These are phyloP conservation scores for Plusia festucae DNA, from an alignment of 2,888 invertebrate species.

Conservation along the genomic window DNA sequence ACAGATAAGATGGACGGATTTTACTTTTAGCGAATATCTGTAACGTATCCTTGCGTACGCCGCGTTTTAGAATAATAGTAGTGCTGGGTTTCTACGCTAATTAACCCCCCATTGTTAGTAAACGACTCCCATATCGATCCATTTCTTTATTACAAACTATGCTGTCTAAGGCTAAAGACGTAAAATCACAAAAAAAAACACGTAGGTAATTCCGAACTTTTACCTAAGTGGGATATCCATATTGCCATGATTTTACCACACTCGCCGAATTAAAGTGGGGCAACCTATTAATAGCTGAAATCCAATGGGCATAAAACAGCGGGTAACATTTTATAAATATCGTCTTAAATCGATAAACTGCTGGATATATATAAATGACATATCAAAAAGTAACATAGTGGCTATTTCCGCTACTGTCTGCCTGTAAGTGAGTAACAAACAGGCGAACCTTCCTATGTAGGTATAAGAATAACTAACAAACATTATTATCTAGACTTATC, in stretches of 20 bases:
- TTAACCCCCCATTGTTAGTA: conserved; percentile 1
- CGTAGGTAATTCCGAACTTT: background rate
- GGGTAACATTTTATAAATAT: conserved; percentile 5
- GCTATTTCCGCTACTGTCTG: background rate
- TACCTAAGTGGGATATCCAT: background rate
- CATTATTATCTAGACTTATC: too few species aligned
- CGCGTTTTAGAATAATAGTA: background rate
- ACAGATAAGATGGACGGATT: too few species aligned
- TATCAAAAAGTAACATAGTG: background rate
- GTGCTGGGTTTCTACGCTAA: conserved; percentile 1
- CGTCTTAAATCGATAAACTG: conserved; percentile 3
- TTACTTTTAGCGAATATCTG: too few species aligned
- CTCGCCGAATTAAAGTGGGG: background rate
- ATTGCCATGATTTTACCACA: background rate
- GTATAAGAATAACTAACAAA: background rate
- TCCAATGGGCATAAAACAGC: background rate
- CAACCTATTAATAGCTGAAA: conserved; percentile 1
- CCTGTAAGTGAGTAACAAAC: background rate
- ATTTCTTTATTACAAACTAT: background rate
- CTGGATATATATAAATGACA: too few species aligned
- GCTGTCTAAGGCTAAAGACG: too few species aligned
- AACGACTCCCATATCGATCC: background rate
- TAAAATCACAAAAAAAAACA: too few species aligned
- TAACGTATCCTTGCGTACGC: background rate
- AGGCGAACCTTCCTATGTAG: background rate